Evolutionary conservation across 2,888 invertebrate genomes (phyloP), one percentile per base, ranked within the genome.

Genomic region (Leucoma salicis): DNA sequence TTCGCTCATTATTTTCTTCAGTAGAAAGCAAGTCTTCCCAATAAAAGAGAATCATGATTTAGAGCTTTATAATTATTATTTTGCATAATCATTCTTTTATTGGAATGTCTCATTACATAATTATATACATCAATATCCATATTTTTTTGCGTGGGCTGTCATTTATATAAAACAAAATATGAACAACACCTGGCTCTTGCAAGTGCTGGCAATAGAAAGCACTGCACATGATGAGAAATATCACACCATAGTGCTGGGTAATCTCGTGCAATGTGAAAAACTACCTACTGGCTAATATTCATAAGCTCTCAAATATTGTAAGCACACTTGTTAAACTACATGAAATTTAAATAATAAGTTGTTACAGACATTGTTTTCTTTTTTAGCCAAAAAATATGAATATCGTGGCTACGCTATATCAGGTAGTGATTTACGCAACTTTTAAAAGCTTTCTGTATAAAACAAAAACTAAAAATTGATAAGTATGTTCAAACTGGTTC

Each of bases 71-170:
- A 14, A 24, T 1, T 35, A 41, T 37, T 33, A 13, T 38, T 39
- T 44, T n/a, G 14, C 31, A 32, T 38, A 36, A 41, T 42, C 31
- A 53, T 53, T 66, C 60, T 68, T 69, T 66, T 64, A 66, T 69
- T 63, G 62, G 66, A 67, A 64, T 52, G 35, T 52, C 15, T 39
- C 47, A 45, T 8, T 53, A 59, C 66, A 68, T 65, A 45, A 38
- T 56, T 59, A 56, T 67, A 67, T 52, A 62, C 65, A 80, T 72
- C 77, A 86, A 87, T 86, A 88, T 88, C 86, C 88, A 88, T 88
- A 89, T 87, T 89, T 88, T 85, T 80, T 78, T 63, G 66, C 64
- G 65, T 67, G 72, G 88, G 88, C 67, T 88, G 88, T 86, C 88
- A 88, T 88, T 88, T 88, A 88, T 79, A 58, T 61, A 49, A 39